Evolutionary conservation across 2,113 vertebrate species (phyloP), one percentile per base, ranked within the genome.

Genomic region (Dendrocopos noguchii): DNA sequence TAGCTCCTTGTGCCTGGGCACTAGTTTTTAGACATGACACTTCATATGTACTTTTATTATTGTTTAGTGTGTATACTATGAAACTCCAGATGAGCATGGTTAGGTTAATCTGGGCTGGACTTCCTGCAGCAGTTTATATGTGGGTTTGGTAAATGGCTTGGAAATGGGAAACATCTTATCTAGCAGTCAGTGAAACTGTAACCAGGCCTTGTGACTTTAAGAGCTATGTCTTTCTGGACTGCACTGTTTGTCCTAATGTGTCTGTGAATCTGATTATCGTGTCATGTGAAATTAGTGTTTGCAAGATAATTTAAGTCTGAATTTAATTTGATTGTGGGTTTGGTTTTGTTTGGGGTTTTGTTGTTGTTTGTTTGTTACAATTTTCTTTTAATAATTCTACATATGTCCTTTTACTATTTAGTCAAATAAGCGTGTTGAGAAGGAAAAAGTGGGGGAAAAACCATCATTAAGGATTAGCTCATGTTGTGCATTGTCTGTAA

Each of bases 401-500:
- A 0, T 50, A 10, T 20, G 33, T 82, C 42, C n/a, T 68, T 92
- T 92, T 82, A 53, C 20, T 90, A 1, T 80, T 87, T 85, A 87
- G 36, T 79, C 72, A 57, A 56, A 42, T 46, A 56, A 80, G 47
- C 61, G 47, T 34, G 15, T 25, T 71, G 53, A 11, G 42, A 28
- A 44, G 73, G 47, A 13, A 3, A 9, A 13, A 19, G 11, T 2
- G 29, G 70, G 70, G 56, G 9, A 5, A 31, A 44, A 52, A 73
- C 4, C 65, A 80, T 91, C 70, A 25, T 87, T 77, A 61, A 74
- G 44, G 76, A 74, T 91, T 90, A 95, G 65, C 60, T 95, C 90
- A 68, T 85, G 50, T 91, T 93, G 68, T 92, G 82, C 87, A 80
- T 94, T 90, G 81, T 94, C 84, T 87, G 84, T 91, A 94, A 80